Conservation (phyloP, 2,113 vertebrate genomes). For the Epinephelus moara region DNA sequence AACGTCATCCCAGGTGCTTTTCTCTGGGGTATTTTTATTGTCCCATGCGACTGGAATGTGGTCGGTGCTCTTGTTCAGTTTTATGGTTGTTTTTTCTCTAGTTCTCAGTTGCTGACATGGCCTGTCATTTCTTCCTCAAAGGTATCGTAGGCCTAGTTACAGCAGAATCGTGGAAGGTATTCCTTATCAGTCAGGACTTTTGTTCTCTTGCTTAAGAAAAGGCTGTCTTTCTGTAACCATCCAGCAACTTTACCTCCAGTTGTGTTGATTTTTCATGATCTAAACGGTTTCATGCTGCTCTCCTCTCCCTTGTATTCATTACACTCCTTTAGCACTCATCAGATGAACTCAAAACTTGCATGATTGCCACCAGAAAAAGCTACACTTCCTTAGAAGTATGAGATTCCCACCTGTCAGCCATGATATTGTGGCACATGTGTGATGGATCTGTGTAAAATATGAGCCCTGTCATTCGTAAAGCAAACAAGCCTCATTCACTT, state of each 20-base stretch:
- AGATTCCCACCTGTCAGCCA: too few species aligned
- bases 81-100: neutral
- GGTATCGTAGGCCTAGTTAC: neutral
- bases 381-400: neutral
- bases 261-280: neutral
- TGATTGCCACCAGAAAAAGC: neutral
- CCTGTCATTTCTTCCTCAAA: neutral
- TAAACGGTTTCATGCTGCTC: neutral
- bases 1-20: neutral
- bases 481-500: neutral
- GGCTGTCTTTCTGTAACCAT: neutral
- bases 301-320: neutral
- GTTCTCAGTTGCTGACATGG: neutral
- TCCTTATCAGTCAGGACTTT: neutral
- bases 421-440: neutral
- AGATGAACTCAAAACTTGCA: neutral
- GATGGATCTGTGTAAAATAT: neutral
- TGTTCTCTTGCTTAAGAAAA: neutral
- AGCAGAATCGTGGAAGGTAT: neutral
- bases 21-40: neutral
- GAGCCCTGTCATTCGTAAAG: neutral
- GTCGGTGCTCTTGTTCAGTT: neutral
- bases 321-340: neutral
- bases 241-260: neutral
- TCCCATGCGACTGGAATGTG: constrained; percentile 32